These are phyloP conservation scores for Nasonia longicornis DNA, from an alignment of 1,140 invertebrate species.

Conservation along the genomic window DNA sequence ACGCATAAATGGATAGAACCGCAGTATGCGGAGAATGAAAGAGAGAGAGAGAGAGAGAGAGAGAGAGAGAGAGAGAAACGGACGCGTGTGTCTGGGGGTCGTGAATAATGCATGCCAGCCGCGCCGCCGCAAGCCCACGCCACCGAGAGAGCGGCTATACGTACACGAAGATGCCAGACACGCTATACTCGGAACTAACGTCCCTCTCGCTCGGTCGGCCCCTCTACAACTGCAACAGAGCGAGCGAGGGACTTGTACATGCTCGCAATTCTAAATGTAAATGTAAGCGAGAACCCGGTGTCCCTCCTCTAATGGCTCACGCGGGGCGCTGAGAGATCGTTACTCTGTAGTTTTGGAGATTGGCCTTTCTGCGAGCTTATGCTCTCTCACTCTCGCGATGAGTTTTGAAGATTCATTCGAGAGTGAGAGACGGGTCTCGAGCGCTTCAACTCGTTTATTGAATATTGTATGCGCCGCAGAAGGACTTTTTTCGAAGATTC, in stretches of 20 bases:
- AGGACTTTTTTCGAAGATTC: no score
- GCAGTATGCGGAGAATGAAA: not conserved
- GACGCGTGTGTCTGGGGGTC: constrained; percentile 50
- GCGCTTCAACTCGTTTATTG: no score
- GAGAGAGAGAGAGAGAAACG: constrained; percentile 25
- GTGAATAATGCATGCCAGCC: constrained; percentile 63
- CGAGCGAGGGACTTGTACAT: not conserved
- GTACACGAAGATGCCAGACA: constrained; percentile 56
- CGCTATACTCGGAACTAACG: constrained; percentile 53
- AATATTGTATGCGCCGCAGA: no score
- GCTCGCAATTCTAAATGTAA: constrained; percentile 39
- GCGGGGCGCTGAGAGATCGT: no score
- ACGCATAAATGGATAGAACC: constrained; percentile 38
- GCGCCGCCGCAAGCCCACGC: constrained; percentile 54
- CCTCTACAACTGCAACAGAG: not conserved
- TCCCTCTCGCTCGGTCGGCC: not conserved
- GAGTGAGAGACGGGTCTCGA: no score
- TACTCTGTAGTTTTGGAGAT: no score
- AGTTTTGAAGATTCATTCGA: no score
- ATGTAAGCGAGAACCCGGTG: constrained; percentile 17
- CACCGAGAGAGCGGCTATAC: not conserved
- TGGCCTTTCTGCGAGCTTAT: no score
- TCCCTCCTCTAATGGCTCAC: constrained; percentile 16
- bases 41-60: constrained; percentile 16
- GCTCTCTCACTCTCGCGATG: no score